Evolutionary conservation across 2,113 vertebrate species (phyloP).

Genomic region (rat (Rattus norvegicus)): DNA sequence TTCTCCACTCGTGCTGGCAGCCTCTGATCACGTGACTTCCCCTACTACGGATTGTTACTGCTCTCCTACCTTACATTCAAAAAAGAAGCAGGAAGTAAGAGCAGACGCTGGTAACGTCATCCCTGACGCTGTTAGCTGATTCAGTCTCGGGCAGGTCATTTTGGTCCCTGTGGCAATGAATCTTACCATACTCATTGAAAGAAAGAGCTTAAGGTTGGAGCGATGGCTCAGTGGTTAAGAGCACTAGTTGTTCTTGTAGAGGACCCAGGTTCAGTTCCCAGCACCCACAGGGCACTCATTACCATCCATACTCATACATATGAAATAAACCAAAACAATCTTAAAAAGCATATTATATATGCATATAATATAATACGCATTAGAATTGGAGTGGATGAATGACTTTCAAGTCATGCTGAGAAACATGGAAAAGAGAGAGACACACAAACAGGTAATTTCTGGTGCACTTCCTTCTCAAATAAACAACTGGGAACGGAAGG

Average conservation of each 20-base stretch:
- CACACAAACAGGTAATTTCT: background rate
- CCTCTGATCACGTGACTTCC: background rate
- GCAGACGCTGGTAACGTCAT: background rate
- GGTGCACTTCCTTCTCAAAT: too few species aligned
- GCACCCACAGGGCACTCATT: background rate
- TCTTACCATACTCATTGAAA: background rate
- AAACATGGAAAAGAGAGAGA: background rate
- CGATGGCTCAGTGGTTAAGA: background rate
- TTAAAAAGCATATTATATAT: background rate
- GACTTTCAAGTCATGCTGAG: conserved; percentile 30
- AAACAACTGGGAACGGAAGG: too few species aligned
- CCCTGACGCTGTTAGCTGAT: background rate
- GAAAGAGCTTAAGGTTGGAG: background rate
- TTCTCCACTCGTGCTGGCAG: background rate
- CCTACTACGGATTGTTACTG: background rate
- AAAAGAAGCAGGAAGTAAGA: background rate
- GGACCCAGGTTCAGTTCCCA: background rate
- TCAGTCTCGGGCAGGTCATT: background rate
- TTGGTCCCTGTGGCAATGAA: conserved; percentile 17
- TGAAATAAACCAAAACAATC: background rate
- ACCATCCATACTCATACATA: background rate
- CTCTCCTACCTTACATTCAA: background rate
- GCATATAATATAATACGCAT: background rate
- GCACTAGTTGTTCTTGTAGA: background rate
- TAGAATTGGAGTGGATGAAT: background rate